Evolutionary conservation across 2,113 vertebrate genomes (phyloP).

Genomic region (Panurus biarmicus): DNA sequence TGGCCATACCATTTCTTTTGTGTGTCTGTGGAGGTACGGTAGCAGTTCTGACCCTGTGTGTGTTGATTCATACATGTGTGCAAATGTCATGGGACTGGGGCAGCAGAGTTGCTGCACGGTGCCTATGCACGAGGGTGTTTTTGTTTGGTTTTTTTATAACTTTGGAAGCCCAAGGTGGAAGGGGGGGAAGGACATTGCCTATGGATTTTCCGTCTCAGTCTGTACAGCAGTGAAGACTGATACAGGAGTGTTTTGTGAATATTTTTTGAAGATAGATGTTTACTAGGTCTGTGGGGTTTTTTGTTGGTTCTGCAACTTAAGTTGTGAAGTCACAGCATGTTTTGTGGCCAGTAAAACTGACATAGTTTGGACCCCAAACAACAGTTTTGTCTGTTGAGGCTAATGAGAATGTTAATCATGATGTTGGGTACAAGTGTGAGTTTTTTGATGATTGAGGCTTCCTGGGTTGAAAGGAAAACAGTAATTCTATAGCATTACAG

Average conservation of each 20-base stretch:
- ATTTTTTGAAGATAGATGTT: neutral
- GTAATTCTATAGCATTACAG: neutral
- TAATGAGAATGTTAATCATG: neutral
- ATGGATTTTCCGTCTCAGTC: neutral
- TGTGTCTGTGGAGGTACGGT: neutral
- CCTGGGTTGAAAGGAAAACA: neutral
- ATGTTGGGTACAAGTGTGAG: neutral
- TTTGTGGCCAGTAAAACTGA: neutral
- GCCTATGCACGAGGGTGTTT: fast-evolving
- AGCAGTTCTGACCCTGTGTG: neutral
- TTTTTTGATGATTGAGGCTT: neutral
- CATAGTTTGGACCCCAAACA: neutral
- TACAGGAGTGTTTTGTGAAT: neutral
- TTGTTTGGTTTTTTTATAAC: neutral
- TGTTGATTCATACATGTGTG: neutral
- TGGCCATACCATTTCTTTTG: neutral
- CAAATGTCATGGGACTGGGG: neutral
- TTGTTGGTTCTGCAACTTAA: neutral
- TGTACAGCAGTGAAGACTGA: neutral
- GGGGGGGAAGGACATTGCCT: neutral
- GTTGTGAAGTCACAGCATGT: neutral
- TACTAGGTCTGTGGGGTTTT: neutral
- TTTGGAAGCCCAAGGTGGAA: neutral
- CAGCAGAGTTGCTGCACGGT: neutral
- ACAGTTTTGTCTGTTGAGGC: neutral